A percentile compares a stretch with the other conserved stretches of the same genome.
Evolutionary conservation across 2,888 invertebrate genomes (phyloP).

Genomic region (Lasius fuliginosus): DNA sequence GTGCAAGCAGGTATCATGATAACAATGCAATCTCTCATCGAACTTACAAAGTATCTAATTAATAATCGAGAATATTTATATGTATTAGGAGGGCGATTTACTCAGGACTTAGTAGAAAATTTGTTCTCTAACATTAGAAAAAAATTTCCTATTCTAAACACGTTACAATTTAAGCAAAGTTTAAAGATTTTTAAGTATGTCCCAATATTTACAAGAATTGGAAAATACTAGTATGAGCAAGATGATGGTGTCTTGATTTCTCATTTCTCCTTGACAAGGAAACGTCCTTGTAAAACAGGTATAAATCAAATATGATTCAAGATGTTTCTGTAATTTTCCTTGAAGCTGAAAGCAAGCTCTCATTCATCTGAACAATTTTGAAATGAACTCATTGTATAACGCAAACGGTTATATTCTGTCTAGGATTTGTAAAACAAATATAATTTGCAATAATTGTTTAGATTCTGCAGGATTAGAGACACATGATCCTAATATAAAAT

Average conservation of each 20-base stretch:
- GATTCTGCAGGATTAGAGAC: neutral
- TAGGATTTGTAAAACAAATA: neutral
- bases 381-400: slow-evolving; percentile 15
- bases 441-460: neutral
- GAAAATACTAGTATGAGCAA: neutral
- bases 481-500: neutral
- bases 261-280: neutral
- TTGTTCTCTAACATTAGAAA: slow-evolving; percentile 5
- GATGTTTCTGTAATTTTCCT: neutral
- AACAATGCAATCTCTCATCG: slow-evolving; percentile 17
- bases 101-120: slow-evolving; percentile 11
- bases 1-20: slow-evolving; percentile 27
- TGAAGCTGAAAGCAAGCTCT: neutral
- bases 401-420: slow-evolving; percentile 1
- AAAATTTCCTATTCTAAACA: neutral
- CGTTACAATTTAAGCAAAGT: slow-evolving; percentile 1
- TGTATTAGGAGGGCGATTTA: slow-evolving; percentile 17
- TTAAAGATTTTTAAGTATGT: neutral
- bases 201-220: neutral
- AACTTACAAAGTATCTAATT: slow-evolving; percentile 32
- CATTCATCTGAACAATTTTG: neutral
- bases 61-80: neutral
- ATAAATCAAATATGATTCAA: neutral
- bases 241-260: neutral
- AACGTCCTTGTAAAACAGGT: neutral